A percentile compares a stretch with the other conserved stretches of the same genome.
These are phyloP conservation scores for Cavia porcellus DNA, from an alignment of 2,113 vertebrate genomes.

Conservation along the genomic window DNA sequence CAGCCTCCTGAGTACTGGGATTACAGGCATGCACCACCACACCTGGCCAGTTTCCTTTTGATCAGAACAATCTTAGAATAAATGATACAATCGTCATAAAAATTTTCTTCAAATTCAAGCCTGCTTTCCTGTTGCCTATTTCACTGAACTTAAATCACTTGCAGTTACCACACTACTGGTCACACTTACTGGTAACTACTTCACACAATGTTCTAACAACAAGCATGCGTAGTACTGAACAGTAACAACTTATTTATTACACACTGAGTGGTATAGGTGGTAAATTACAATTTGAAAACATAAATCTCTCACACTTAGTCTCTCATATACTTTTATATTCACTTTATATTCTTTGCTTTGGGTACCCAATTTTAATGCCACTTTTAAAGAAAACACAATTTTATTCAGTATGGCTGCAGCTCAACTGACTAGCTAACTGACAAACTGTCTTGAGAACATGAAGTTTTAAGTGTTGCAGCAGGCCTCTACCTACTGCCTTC, in stretches of 20 bases:
- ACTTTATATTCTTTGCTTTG: constrained; percentile 42
- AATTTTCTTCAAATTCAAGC: constrained; percentile 18
- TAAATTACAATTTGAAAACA: neutral
- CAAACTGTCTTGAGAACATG: neutral
- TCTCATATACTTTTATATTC: neutral
- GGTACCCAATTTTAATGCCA: constrained; percentile 2
- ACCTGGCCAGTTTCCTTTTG: neutral
- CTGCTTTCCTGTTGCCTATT: neutral
- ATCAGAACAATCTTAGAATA: constrained; percentile 34
- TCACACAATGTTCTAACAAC: neutral
- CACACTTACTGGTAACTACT: neutral
- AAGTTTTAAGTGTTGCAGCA: neutral
- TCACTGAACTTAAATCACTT: constrained; percentile 35
- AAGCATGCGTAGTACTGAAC: neutral
- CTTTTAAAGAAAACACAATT: constrained; percentile 53
- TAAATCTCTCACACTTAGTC: neutral
- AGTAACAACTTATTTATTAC: neutral
- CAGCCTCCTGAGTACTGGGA: neutral
- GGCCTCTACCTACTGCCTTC: neutral
- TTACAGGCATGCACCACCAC: neutral
- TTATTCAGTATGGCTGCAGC: neutral
- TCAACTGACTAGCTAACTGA: neutral
- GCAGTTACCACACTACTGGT: neutral
- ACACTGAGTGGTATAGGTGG: neutral
- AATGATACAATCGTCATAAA: neutral